Base-by-base conservation (phyloP, 2,797 vertebrate species). In the Phataginus tetradactyla region DNA sequence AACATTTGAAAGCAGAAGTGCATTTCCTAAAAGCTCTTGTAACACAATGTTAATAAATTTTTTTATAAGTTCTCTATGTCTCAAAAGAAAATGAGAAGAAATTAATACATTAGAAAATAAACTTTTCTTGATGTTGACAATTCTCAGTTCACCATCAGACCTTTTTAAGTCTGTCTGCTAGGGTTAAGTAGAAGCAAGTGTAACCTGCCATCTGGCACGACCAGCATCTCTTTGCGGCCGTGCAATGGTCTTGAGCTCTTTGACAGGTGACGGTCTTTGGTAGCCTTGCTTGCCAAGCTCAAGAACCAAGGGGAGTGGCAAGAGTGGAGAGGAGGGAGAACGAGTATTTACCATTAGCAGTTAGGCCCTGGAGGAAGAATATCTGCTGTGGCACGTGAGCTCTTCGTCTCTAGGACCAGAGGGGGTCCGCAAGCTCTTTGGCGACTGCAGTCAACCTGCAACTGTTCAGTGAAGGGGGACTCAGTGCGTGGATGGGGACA, bases 71-170 rank as follows among this genome's bases (percentile, higher is more conserved):
- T 83, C 2, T 57, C 39, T 77, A 18, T 83, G 53, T 71, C 42
- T 96, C 20, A 91, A 3, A 87, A 42, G n/a, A 87, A 96, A 81
- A 72, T 72, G 10, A 81, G 34, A 90, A 75, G 77, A 55, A 96
- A 93, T 94, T 25, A 95, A 51, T 61, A 87, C 9, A 51, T 32
- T 13, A 72, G 42, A 61, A 71, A 42, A 85, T 53, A 27, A 32
- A 61, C 6, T 84, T 77, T 83, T 74, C 45, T 84, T 86, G 61
- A 78, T 20, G 27, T 69, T 39, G 42, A 64, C 32, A 77, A 94
- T 53, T 81, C 32, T 92, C 59, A 80, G 77, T 96, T 94, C 11
- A 45, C 27, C 57, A 66, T 68, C 45, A 96, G 39, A n/a, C 8
- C 23, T 86, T 59, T 80, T 79, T 51, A 93, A 80, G 61, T 64